Evolutionary conservation across 2,113 vertebrate genomes (phyloP).

Genomic region (Elanoides forficatus): DNA sequence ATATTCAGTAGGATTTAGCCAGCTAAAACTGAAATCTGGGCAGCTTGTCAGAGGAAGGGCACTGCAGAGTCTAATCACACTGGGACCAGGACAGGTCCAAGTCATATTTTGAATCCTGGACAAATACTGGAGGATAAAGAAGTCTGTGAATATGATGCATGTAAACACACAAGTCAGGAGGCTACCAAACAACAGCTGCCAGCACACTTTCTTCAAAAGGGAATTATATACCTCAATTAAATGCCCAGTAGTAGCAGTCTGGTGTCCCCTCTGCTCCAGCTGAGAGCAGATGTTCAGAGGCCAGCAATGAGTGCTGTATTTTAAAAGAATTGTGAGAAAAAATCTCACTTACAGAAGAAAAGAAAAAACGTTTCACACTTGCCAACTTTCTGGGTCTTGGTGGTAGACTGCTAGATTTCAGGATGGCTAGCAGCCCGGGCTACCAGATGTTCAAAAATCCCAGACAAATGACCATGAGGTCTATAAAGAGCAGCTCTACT

Average conservation of each 20-base stretch:
- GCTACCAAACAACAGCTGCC: neutral
- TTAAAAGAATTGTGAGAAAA: constrained; percentile 14
- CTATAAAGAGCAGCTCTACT: neutral
- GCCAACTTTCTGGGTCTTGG: neutral
- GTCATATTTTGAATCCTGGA: neutral
- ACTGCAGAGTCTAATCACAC: neutral
- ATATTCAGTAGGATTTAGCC: neutral
- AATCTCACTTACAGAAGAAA: neutral
- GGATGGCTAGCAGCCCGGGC: neutral
- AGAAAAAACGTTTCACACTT: neutral
- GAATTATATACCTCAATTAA: neutral
- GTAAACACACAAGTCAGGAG: neutral
- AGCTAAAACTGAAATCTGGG: neutral
- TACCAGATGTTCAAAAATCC: neutral
- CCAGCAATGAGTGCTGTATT: neutral
- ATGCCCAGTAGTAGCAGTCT: neutral
- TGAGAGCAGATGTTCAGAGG: constrained; percentile 31
- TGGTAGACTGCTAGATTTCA: neutral
- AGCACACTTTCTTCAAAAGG: neutral
- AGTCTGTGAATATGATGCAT: neutral
- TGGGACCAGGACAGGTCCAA: neutral
- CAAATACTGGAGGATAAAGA: neutral
- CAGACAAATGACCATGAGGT: neutral
- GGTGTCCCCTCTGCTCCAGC: neutral
- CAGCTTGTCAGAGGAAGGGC: neutral